Conservation (phyloP, 2,888 invertebrate genomes). For the Aleiodes alternator region DNA sequence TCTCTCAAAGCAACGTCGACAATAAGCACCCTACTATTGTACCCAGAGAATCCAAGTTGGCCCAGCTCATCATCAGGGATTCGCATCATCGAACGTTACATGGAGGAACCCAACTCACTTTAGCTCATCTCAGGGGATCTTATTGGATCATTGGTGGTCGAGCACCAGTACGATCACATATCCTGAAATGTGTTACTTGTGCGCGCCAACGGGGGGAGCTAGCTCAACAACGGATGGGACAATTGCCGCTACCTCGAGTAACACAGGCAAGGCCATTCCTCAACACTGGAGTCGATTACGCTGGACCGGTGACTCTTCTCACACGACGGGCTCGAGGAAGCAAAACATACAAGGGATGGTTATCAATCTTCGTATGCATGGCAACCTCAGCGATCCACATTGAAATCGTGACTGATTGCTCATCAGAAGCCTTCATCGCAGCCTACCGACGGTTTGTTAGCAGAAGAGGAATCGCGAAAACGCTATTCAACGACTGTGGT, state of each 20-base stretch:
- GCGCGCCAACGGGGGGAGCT: slow-evolving; percentile 45
- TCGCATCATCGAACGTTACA: slow-evolving; percentile 45
- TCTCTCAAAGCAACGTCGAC: slow-evolving; percentile 38
- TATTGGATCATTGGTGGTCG: slow-evolving; percentile 55
- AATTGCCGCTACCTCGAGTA: slow-evolving; percentile 50
- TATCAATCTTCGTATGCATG: slow-evolving; percentile 50
- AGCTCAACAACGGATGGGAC: slow-evolving; percentile 54
- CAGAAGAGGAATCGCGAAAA: slow-evolving; percentile 29
- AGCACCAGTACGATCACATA: slow-evolving; percentile 41
- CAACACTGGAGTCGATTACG: slow-evolving; percentile 56
- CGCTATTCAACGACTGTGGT: slow-evolving; percentile 47
- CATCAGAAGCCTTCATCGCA: slow-evolving; percentile 44
- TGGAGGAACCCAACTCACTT: slow-evolving; percentile 49
- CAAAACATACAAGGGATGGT: slow-evolving; percentile 47
- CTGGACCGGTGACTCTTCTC: slow-evolving; percentile 53
- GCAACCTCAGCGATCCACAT: slow-evolving; percentile 44
- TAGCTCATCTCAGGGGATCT: slow-evolving; percentile 19
- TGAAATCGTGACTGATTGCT: slow-evolving; percentile 43
- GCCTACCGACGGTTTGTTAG: slow-evolving; percentile 35
- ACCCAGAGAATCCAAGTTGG: slow-evolving; percentile 27
- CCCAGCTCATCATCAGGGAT: slow-evolving; percentile 37
- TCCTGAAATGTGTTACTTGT: slow-evolving; percentile 51
- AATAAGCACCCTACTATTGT: slow-evolving; percentile 43
- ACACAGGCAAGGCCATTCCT: slow-evolving; percentile 51
- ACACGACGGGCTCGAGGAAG: slow-evolving; percentile 45